These are phyloP conservation scores for Oxyruncus cristatus DNA, from an alignment of 2,113 vertebrate species.

Conservation along the genomic window DNA sequence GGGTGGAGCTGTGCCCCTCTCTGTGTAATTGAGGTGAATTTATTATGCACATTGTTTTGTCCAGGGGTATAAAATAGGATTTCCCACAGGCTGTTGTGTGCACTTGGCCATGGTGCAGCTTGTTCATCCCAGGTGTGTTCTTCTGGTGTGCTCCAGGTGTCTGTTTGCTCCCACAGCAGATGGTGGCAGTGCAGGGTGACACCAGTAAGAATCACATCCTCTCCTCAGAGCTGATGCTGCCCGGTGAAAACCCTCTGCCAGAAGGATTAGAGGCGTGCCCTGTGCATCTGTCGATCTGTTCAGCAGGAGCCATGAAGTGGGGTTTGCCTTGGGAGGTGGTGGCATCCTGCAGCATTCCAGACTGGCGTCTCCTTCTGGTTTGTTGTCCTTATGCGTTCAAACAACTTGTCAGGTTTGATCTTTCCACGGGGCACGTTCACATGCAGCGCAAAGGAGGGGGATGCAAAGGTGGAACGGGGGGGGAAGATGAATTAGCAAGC, in stretches of 20 bases:
- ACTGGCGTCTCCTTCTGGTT: background rate
- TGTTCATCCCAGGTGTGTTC: background rate
- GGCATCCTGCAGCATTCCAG: background rate
- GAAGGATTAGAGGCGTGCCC: background rate
- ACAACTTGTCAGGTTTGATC: background rate
- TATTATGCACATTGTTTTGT: background rate
- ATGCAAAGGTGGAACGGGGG: background rate
- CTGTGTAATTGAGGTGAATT: background rate
- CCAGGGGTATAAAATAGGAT: background rate
- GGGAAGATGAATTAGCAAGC: background rate
- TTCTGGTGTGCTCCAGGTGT: background rate
- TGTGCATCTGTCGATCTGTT: background rate
- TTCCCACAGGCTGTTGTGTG: background rate
- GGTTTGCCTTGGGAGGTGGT: background rate
- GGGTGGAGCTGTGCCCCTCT: background rate
- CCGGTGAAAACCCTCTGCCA: background rate
- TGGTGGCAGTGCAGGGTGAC: background rate
- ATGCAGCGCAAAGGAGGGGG: background rate
- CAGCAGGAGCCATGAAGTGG: background rate
- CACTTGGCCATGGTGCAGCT: background rate
- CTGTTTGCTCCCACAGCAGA: background rate
- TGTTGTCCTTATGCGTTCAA: constrained; percentile 15
- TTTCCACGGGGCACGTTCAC: background rate
- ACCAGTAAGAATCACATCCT: background rate
- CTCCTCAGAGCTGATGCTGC: background rate